Percentiles rank a stretch among this genome's conserved stretches.
Conservation (phyloP, 2,888 invertebrate species). For the Oxytorus armatus region DNA sequence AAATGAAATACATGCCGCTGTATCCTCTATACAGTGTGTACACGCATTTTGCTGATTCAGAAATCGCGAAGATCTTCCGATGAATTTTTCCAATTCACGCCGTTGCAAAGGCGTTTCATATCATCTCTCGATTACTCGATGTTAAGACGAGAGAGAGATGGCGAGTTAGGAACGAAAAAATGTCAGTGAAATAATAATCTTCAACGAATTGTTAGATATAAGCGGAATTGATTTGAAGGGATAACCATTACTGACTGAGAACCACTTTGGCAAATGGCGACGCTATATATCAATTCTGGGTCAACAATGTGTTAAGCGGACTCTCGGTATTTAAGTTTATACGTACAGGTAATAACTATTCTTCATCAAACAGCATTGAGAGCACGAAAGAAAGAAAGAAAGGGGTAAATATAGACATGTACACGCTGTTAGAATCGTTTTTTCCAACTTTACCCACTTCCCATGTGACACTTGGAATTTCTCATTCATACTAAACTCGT, state of each 20-base stretch:
- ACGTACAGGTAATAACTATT: not conserved
- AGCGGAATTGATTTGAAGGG: slow-evolving; percentile 35
- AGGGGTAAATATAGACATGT: slow-evolving; percentile 64
- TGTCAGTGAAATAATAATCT: slow-evolving; percentile 27
- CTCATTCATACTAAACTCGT: slow-evolving; percentile 78
- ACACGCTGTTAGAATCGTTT: slow-evolving; percentile 70
- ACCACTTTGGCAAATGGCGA: slow-evolving; percentile 76
- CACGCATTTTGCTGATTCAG: slow-evolving; percentile 11
- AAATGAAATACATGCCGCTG: slow-evolving; percentile 49
- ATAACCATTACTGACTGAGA: slow-evolving; percentile 73
- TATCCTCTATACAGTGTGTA: not conserved
- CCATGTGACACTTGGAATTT: slow-evolving; percentile 82
- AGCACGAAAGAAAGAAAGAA: slow-evolving; percentile 37
- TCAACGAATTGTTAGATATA: not conserved
- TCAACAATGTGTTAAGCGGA: not conserved
- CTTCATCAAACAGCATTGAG: not conserved
- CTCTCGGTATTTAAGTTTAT: slow-evolving; percentile 65
- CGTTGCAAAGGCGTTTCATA: not conserved
- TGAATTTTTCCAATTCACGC: slow-evolving; percentile 29
- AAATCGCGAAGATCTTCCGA: slow-evolving; percentile 4
- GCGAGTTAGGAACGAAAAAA: slow-evolving; percentile 8
- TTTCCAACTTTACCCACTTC: slow-evolving; percentile 75
- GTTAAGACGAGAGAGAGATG: not conserved
- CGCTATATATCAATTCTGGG: slow-evolving; percentile 57
- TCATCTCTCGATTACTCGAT: slow-evolving; percentile 1